These are phyloP conservation scores for Halcyon senegalensis DNA, from an alignment of 2,113 vertebrate species.

Conservation along the genomic window DNA sequence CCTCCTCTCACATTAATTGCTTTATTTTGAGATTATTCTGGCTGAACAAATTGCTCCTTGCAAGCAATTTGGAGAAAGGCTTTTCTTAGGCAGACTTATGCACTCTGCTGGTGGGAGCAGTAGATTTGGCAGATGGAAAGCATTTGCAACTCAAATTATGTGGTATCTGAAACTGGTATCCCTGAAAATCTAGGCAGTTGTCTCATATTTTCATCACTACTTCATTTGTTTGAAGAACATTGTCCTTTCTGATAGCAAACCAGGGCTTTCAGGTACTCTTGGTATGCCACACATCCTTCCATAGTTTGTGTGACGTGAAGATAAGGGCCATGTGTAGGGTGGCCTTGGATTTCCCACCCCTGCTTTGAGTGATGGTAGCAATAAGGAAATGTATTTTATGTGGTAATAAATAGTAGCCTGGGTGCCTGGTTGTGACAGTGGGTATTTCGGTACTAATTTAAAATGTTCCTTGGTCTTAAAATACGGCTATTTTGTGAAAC, in stretches of 20 bases:
- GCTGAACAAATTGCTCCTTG: conserved; percentile 7
- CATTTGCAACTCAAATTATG: neutral
- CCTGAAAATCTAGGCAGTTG: neutral
- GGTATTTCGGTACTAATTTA: neutral
- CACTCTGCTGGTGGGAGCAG: conserved; percentile 19
- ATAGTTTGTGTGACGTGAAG: neutral
- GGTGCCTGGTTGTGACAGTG: neutral
- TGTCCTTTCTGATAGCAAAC: neutral
- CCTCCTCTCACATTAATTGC: neutral
- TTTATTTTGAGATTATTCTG: conserved; percentile 33
- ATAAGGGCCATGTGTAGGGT: neutral
- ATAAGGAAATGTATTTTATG: neutral
- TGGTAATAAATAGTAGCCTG: neutral
- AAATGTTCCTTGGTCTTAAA: conserved; percentile 1
- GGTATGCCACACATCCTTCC: neutral
- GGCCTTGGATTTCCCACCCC: neutral
- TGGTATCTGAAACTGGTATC: neutral
- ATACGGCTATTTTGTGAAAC: neutral
- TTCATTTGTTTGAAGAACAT: neutral
- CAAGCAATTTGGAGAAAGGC: neutral
- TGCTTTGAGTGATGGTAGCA: neutral
- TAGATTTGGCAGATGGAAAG: neutral
- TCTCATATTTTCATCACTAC: neutral
- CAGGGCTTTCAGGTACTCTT: neutral
- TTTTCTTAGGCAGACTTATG: conserved; percentile 8